phyloP scores from a whole-genome alignment of 2,797 vertebrate genomes.

The Neomorphus geoffroyi region DNA sequence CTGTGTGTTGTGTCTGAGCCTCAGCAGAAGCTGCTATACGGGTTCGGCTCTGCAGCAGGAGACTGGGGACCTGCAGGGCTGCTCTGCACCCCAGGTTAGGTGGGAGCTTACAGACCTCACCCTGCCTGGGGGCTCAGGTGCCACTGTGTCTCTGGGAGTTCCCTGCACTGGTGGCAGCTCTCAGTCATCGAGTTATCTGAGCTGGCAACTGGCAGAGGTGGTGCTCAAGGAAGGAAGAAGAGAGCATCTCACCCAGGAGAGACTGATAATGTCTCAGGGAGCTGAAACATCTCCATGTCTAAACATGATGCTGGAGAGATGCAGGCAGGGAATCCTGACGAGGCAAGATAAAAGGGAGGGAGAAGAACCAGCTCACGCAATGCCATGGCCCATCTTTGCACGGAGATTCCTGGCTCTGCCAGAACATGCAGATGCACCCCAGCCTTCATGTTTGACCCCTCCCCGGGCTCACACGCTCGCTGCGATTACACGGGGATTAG shows the following conservation, averaged over 20 bases:
- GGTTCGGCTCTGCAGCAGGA: background rate
- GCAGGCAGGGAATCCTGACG: background rate
- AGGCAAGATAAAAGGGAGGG: background rate
- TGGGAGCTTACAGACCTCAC: background rate
- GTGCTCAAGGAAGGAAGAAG: background rate
- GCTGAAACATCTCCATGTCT: background rate
- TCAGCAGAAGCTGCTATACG: accelerated
- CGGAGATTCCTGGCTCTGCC: background rate
- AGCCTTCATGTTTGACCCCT: accelerated
- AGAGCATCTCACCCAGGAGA: background rate
- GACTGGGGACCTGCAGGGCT: accelerated
- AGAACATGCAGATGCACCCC: background rate
- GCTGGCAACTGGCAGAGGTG: background rate
- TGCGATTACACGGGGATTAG: background rate
- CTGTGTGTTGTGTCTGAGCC: accelerated
- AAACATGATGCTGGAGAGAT: accelerated
- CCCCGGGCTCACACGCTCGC: accelerated
- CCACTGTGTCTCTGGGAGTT: accelerated
- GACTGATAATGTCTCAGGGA: accelerated
- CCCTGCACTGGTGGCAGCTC: accelerated
- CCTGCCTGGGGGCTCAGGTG: accelerated
- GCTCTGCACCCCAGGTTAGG: background rate
- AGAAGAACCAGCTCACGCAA: accelerated
- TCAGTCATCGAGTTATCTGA: accelerated
- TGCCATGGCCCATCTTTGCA: background rate